Evolutionary conservation across 2,888 invertebrate species (phyloP).

Genomic region (Cremastinae sp.): DNA sequence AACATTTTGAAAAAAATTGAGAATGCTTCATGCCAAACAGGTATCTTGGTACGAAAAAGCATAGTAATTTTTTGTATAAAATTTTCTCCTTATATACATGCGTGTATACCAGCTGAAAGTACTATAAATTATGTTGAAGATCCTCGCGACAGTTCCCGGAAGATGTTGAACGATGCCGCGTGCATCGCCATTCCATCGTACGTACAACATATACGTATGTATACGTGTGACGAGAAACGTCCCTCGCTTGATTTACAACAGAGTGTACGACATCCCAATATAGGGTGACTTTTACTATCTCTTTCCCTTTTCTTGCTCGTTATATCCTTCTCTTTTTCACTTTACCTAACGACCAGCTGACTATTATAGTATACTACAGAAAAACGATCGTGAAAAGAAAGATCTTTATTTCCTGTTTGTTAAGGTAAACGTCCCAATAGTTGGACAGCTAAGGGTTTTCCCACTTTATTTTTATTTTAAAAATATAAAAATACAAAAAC

Average conservation of each 20-base stretch:
- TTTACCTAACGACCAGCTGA: slow-evolving; percentile 50
- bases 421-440: no score
- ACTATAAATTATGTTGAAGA: slow-evolving; percentile 56
- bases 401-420: slow-evolving; percentile 10
- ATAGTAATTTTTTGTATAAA: no score
- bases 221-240: slow-evolving; percentile 15
- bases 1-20: no score
- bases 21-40: no score
- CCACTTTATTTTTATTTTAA: slow-evolving; percentile 2
- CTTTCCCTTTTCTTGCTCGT: no score
- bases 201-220: slow-evolving; percentile 17
- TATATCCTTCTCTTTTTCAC: slow-evolving; percentile 43
- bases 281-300: no score
- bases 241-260: slow-evolving; percentile 57
- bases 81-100: no score
- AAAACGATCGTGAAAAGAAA: slow-evolving; percentile 9
- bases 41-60: no score
- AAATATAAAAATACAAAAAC: slow-evolving; percentile 1
- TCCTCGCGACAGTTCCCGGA: slow-evolving; percentile 39
- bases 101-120: slow-evolving; percentile 56
- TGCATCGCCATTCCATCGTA: no score
- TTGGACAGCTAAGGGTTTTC: no score
- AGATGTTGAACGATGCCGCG: slow-evolving; percentile 46
- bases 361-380: slow-evolving; percentile 12
- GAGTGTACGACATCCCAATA: no score